Percentiles rank a stretch among this genome's conserved stretches.
These are phyloP conservation scores for Sander lucioperca DNA, from an alignment of 2,113 vertebrate genomes.

Conservation along the genomic window DNA sequence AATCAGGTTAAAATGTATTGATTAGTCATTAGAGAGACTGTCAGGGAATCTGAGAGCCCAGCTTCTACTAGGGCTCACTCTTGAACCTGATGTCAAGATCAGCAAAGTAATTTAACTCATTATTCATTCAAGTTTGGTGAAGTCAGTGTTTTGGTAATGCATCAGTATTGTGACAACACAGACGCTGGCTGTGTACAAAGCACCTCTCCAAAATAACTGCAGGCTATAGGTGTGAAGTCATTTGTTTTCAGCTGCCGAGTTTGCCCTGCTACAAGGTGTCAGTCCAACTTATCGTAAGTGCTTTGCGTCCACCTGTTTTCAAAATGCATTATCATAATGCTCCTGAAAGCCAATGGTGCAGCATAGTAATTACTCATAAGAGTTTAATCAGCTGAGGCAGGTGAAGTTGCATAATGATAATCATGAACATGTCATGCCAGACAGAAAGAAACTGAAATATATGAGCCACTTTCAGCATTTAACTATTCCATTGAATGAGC, in stretches of 20 bases:
- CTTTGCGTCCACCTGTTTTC: slow-evolving; percentile 67
- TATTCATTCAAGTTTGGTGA: slow-evolving; percentile 54
- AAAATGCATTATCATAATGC: slow-evolving; percentile 60
- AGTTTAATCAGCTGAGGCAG: slow-evolving; percentile 60
- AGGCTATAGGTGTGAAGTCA: slow-evolving; percentile 71
- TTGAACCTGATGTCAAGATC: slow-evolving; percentile 24
- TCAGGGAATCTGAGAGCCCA: slow-evolving; percentile 38
- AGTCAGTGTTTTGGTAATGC: slow-evolving; percentile 71
- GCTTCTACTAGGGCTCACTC: not conserved
- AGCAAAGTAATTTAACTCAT: slow-evolving; percentile 46
- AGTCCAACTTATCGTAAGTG: slow-evolving; percentile 65
- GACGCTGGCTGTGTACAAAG: slow-evolving; percentile 75
- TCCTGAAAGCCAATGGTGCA: slow-evolving; percentile 40
- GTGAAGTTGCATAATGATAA: slow-evolving; percentile 21
- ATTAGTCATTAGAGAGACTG: slow-evolving; percentile 55
- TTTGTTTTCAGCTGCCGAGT: slow-evolving; percentile 67
- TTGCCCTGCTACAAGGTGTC: slow-evolving; percentile 57
- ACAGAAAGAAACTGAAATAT: slow-evolving; percentile 24
- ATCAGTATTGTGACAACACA: slow-evolving; percentile 73
- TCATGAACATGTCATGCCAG: slow-evolving; percentile 7
- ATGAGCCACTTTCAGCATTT: slow-evolving; percentile 19
- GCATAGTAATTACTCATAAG: slow-evolving; percentile 59
- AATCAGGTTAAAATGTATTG: slow-evolving; percentile 62
- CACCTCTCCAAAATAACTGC: slow-evolving; percentile 68
- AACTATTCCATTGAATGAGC: not conserved